phyloP scores from a whole-genome alignment of 2,888 invertebrate species.

The Dione vanillae region DNA sequence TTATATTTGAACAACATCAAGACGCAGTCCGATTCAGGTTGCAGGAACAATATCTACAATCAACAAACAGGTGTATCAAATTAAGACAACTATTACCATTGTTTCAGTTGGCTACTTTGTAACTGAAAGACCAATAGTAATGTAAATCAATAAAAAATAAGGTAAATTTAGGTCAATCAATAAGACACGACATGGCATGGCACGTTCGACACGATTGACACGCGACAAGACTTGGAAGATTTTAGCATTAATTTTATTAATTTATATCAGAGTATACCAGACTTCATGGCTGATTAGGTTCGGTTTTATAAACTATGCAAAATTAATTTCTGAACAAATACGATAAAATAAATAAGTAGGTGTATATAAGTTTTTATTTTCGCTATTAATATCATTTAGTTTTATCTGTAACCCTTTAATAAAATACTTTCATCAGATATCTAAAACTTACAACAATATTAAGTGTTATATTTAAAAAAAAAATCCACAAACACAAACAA shows the following conservation, averaged over 20 bases:
- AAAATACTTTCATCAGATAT: too few relatives aligned
- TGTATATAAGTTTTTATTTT: too few relatives aligned
- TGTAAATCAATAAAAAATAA: constrained; percentile 34
- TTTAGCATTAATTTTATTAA: constrained; percentile 39
- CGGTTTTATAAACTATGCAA: constrained; percentile 29
- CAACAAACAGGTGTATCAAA: constrained; percentile 8
- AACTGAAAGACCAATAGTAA: constrained; percentile 13
- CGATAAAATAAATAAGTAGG: background rate
- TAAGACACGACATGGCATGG: constrained; percentile 59
- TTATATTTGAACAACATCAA: constrained; percentile 7
- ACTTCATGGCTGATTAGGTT: constrained; percentile 26
- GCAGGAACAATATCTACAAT: too few relatives aligned
- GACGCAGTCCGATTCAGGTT: too few relatives aligned
- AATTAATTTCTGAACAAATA: constrained; percentile 32
- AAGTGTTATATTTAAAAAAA: too few relatives aligned
- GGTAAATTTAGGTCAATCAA: constrained; percentile 75
- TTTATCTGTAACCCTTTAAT: too few relatives aligned
- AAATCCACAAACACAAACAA: too few relatives aligned
- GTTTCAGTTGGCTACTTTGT: constrained; percentile 11
- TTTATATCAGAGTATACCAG: constrained; percentile 4
- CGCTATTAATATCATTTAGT: background rate
- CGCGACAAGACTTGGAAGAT: constrained; percentile 56
- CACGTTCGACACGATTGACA: constrained; percentile 56
- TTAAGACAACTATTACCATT: constrained; percentile 7
- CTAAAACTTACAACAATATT: too few relatives aligned